Evolutionary conservation across 2,797 vertebrate genomes (phyloP).

Genomic region (Xenentodon cancila): DNA sequence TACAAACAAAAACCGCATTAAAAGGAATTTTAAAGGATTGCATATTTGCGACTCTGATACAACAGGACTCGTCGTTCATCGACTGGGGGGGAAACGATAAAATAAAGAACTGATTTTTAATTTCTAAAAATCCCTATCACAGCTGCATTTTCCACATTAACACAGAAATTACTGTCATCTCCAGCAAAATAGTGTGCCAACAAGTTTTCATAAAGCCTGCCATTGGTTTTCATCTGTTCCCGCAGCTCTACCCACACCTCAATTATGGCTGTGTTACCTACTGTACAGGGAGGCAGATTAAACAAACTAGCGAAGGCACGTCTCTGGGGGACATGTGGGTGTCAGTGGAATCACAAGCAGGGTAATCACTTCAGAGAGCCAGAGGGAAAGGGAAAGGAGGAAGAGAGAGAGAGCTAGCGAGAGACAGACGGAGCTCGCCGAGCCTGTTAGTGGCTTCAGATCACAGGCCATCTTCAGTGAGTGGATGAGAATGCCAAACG

Average conservation of each 20-base stretch:
- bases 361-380: conserved; percentile 83
- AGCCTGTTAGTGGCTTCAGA: conserved; percentile 79
- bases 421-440: conserved; percentile 41
- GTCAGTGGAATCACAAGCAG: conserved; percentile 81
- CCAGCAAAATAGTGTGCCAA: conserved; percentile 20
- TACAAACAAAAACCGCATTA: conserved; percentile 53
- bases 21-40: conserved; percentile 4
- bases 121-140: conserved; percentile 34
- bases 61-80: conserved; percentile 2
- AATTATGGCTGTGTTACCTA: conserved; percentile 76
- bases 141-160: conserved; percentile 39
- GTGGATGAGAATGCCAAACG: conserved; percentile 81
- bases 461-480: conserved; percentile 80
- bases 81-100: conserved; percentile 21
- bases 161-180: conserved; percentile 39
- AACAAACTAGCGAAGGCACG: conserved; percentile 78
- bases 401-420: conserved; percentile 43
- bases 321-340: conserved; percentile 80
- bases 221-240: conserved; percentile 67
- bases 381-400: conserved; percentile 66
- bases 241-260: conserved; percentile 75
- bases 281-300: conserved; percentile 79
- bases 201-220: conserved; percentile 57
- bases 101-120: conserved; percentile 33
- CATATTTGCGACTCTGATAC: conserved; percentile 19